These are phyloP conservation scores for Zaprionus tsacasi DNA, from an alignment of 1,140 invertebrate species.

Conservation along the genomic window DNA sequence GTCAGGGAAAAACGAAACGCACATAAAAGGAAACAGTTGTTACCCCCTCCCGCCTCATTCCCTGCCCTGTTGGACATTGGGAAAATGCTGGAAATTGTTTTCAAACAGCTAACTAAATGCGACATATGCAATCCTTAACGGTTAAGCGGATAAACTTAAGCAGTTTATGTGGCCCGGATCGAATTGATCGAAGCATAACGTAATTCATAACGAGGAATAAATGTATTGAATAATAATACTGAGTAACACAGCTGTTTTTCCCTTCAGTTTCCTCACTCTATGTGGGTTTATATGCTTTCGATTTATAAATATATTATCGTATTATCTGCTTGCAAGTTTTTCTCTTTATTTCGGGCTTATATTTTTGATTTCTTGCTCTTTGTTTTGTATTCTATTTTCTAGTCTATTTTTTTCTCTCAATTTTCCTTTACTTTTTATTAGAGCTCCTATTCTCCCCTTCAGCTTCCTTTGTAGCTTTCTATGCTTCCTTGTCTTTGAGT, in stretches of 20 bases:
- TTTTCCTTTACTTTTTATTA: not conserved
- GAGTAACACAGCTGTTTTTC: no score
- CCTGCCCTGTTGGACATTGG: not conserved
- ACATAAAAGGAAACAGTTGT: slow-evolving; percentile 12
- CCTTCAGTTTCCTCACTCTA: not conserved
- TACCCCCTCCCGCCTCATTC: not conserved
- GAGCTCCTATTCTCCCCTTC: no score
- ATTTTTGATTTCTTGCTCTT: no score
- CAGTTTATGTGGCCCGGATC: not conserved
- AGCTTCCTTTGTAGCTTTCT: no score
- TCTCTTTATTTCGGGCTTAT: not conserved
- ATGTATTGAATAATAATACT: not conserved
- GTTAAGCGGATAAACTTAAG: not conserved
- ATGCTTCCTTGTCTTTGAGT: no score
- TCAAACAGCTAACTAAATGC: not conserved
- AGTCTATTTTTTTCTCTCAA: not conserved
- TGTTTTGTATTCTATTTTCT: not conserved
- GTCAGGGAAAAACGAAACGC: slow-evolving; percentile 21
- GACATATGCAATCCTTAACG: not conserved
- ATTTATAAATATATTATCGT: no score
- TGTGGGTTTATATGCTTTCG: no score
- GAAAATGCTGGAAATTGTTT: not conserved
- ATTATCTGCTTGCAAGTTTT: not conserved
- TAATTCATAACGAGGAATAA: not conserved
- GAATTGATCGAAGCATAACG: not conserved